These are phyloP conservation scores for Triplophysa dalaica DNA, from an alignment of 2,113 vertebrate genomes.

Conservation along the genomic window DNA sequence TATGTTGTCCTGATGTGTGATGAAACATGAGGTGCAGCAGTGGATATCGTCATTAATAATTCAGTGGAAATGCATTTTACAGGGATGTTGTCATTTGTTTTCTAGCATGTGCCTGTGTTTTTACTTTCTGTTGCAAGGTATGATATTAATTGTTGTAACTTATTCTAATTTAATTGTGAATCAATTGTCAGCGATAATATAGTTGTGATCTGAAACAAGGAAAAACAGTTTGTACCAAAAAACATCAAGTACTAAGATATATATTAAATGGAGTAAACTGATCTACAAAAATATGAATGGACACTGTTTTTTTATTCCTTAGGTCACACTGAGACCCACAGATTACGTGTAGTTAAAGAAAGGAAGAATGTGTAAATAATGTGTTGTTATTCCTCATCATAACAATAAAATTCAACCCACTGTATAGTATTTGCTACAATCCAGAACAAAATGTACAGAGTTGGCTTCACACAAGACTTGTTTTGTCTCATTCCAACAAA, in stretches of 20 bases:
- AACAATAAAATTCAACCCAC: no score
- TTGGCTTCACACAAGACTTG: no score
- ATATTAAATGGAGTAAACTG: constrained; percentile 8
- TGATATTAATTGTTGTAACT: not conserved
- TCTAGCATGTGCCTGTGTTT: not conserved
- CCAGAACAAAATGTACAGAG: no score
- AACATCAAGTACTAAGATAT: not conserved
- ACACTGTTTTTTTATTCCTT: not conserved
- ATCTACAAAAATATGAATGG: not conserved
- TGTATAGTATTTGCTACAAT: no score
- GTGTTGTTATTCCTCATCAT: no score
- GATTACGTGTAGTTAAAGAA: not conserved
- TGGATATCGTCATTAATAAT: constrained; percentile 1
- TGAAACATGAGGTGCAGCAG: not conserved
- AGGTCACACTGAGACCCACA: not conserved
- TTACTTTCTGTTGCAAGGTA: not conserved
- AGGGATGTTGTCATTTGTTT: not conserved
- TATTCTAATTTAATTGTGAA: constrained; percentile 10
- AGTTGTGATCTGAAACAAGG: constrained; percentile 1
- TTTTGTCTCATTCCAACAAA: not conserved
- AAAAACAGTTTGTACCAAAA: constrained; percentile 17
- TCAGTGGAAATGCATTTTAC: not conserved
- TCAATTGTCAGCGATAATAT: not conserved
- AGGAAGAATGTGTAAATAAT: not conserved
- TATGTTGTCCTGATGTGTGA: constrained; percentile 14